A percentile compares a stretch with the other conserved stretches of the same genome.
phyloP scores from a whole-genome alignment of 2,113 vertebrate species.

The Petrocephalus zakoni region DNA sequence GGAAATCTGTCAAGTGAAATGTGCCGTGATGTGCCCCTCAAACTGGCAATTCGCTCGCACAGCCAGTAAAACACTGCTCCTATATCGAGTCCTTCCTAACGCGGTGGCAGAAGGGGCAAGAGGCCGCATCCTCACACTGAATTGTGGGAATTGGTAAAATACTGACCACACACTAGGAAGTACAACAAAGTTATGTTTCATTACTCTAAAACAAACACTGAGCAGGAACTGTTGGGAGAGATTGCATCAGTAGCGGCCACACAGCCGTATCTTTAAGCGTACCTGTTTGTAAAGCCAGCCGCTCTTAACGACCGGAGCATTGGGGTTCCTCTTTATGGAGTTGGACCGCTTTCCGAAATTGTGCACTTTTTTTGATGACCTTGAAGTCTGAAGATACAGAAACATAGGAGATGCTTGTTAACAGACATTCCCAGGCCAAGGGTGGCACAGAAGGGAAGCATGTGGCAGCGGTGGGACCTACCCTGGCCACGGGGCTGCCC shows the following conservation, averaged over 20 bases:
- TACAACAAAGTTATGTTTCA: not conserved
- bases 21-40: not conserved
- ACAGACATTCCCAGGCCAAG: not conserved
- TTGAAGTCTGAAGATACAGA: constrained; percentile 70
- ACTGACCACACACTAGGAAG: not conserved
- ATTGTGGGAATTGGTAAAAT: not conserved
- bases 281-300: constrained; percentile 99
- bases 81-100: not conserved
- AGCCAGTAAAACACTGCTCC: not conserved
- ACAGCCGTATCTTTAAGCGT: constrained; percentile 15
- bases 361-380: constrained; percentile 89
- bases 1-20: too few species aligned
- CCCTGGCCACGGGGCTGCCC: constrained; percentile 78
- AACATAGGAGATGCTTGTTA: not conserved
- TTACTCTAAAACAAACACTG: not conserved
- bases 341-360: constrained; percentile 97
- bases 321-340: constrained; percentile 90
- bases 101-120: not conserved
- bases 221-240: not conserved
- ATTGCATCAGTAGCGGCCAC: too few species aligned
- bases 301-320: constrained; percentile 82
- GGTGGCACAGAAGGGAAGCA: not conserved
- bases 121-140: not conserved
- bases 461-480: constrained; percentile 49
- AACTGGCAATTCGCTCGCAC: not conserved